Base-by-base conservation (phyloP, 2,888 invertebrate genomes). In the Linnaemya vulpina region DNA sequence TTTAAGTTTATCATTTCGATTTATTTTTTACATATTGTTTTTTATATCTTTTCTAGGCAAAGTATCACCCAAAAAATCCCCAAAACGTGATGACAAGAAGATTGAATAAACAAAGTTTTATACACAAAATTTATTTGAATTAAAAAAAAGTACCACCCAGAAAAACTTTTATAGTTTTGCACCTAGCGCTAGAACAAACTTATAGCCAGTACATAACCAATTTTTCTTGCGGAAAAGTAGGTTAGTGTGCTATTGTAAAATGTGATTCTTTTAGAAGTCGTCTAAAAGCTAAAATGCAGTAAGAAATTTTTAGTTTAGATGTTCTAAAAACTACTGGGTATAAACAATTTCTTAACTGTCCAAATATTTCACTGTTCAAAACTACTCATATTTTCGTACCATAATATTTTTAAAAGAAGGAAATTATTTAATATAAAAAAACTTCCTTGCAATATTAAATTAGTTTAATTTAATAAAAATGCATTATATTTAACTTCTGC, bases 51-150 rank as follows among this genome's bases (percentile, higher is more conserved):
- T 88, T 88, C 87, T 88, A 89, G 89, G 89, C 85, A 88, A 89
- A 86, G 74, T 86, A 87, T 89, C 90, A 86, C 89, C 90, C 87
- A 89, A 89, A 89, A 89, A 87, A 83, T 88, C 88, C 86, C 89
- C 89, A 88, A 90, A 88, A 89, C 86, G 82, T 80, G 79, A 86
- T 83, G 83, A 83, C 79, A 87, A 87, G 86, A 88, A 87, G 86
- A 86, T 86, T 87, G 87, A 87, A 83, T 87, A 87, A 86, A 77
- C 51, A 77, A 55, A 71, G 49, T 65, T 82, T 63, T 58, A 53
- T 77, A 60, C 40, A 20, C 46, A 40, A 62, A 76, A 49, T 30
- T 62, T 25, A 46, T 46, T 63, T 30, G 40, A 68, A 71, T 71
- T 35, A 40, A 55, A 49, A 55, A 78, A 43, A 78, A 43, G 38